Conservation (phyloP, 1,140 invertebrate genomes). For the Melipona quadrifasciata region DNA sequence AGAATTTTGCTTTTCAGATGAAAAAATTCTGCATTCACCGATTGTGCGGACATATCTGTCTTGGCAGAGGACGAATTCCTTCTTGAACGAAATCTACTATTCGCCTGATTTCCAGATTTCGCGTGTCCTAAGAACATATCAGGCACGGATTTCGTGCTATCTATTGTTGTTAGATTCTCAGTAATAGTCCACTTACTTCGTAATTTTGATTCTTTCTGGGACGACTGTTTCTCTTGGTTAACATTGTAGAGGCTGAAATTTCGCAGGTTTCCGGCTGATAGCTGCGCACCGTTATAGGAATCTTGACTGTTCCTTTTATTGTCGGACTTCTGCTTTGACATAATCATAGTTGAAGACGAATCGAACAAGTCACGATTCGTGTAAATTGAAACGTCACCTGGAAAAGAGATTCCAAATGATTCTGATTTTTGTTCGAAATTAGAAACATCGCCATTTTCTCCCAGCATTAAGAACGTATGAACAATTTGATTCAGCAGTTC, state of each 20-base stretch:
- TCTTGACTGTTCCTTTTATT: conserved; percentile 19
- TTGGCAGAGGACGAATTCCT: conserved; percentile 36
- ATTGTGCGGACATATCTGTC: conserved; percentile 52
- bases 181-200: conserved; percentile 77
- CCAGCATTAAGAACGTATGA: conserved; percentile 69
- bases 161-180: conserved; percentile 62
- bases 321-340: background rate
- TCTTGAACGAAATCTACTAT: conserved; percentile 53
- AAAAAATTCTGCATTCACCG: conserved; percentile 72
- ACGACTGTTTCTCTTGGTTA: conserved; percentile 44
- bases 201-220: conserved; percentile 72
- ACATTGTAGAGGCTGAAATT: conserved; percentile 60
- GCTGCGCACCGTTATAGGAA: background rate
- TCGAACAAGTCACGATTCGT: conserved; percentile 70
- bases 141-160: conserved; percentile 56
- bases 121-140: conserved; percentile 44
- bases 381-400: conserved; percentile 76
- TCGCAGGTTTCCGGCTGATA: conserved; percentile 20
- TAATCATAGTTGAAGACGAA: conserved; percentile 12
- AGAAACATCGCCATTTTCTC: conserved; percentile 46
- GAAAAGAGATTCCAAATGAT: conserved; percentile 66
- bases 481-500: conserved; percentile 72
- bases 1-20: conserved; percentile 68
- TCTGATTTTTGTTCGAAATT: conserved; percentile 38
- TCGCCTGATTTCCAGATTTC: conserved; percentile 23